Evolutionary conservation across 2,113 vertebrate genomes (phyloP).

Genomic region (Burhinus bistriatus): DNA sequence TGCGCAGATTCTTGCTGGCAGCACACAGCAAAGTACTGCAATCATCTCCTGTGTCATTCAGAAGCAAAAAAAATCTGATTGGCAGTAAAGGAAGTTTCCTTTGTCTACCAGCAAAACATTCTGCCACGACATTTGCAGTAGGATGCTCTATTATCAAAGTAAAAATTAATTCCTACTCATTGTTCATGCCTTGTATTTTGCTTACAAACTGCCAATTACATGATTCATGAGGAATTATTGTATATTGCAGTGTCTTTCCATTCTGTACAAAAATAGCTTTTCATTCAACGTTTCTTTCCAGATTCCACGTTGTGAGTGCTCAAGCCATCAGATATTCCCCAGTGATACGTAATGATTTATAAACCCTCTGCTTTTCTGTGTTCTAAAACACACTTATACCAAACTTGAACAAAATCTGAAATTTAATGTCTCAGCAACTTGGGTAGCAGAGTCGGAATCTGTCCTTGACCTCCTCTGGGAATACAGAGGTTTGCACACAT

Average conservation of each 20-base stretch:
- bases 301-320: not conserved
- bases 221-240: not conserved
- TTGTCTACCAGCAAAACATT: not conserved
- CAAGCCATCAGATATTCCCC: not conserved
- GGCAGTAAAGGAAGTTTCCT: not conserved
- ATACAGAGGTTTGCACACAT: not conserved
- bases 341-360: not conserved
- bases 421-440: not conserved
- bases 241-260: not conserved
- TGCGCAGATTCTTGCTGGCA: not conserved
- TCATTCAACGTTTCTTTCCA: not conserved
- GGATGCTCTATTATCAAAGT: not conserved
- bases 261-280: not conserved
- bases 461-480: not conserved
- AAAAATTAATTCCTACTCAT: not conserved
- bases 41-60: not conserved
- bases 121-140: not conserved
- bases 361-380: not conserved
- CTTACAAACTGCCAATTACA: slow-evolving; percentile 3
- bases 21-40: not conserved
- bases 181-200: not conserved
- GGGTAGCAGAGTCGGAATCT: not conserved
- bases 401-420: not conserved
- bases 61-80: not conserved
- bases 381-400: not conserved